phyloP scores from a whole-genome alignment of 2,113 vertebrate genomes.

The Corapipo altera region DNA sequence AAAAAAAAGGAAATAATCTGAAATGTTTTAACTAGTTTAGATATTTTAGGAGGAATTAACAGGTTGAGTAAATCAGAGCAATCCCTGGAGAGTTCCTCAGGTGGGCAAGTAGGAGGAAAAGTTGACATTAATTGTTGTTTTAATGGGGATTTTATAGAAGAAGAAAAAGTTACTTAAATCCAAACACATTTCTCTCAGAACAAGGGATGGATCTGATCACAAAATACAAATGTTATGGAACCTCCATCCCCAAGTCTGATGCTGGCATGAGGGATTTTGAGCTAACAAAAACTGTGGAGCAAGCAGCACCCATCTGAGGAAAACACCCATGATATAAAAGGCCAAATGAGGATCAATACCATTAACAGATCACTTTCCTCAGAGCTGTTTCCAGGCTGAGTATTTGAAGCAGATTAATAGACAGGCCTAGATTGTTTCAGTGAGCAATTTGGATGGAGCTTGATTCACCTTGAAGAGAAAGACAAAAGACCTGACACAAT shows the following conservation, averaged over 20 bases:
- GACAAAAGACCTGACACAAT: background rate
- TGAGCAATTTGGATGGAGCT: background rate
- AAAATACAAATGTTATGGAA: background rate
- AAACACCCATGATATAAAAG: background rate
- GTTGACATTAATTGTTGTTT: background rate
- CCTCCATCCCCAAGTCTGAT: background rate
- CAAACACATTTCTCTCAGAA: background rate
- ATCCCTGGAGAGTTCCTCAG: background rate
- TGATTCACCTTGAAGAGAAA: slow-evolving; percentile 1
- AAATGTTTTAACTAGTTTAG: background rate
- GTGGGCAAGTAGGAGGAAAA: background rate
- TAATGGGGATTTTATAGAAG: background rate
- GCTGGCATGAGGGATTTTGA: background rate
- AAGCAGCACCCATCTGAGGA: background rate
- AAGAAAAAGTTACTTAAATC: background rate
- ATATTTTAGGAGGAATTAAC: background rate
- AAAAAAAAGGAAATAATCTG: too few relatives aligned
- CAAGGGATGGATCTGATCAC: background rate
- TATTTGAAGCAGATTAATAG: slow-evolving; percentile 35
- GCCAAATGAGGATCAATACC: background rate
- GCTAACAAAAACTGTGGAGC: background rate
- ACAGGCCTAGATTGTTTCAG: background rate
- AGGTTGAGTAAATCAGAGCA: background rate
- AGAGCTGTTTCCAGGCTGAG: background rate
- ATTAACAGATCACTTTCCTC: slow-evolving; percentile 9